A percentile compares a stretch with the other conserved stretches of the same genome.
These are phyloP conservation scores for Phalacrocorax aristotelis DNA, from an alignment of 2,113 vertebrate species.

Conservation along the genomic window DNA sequence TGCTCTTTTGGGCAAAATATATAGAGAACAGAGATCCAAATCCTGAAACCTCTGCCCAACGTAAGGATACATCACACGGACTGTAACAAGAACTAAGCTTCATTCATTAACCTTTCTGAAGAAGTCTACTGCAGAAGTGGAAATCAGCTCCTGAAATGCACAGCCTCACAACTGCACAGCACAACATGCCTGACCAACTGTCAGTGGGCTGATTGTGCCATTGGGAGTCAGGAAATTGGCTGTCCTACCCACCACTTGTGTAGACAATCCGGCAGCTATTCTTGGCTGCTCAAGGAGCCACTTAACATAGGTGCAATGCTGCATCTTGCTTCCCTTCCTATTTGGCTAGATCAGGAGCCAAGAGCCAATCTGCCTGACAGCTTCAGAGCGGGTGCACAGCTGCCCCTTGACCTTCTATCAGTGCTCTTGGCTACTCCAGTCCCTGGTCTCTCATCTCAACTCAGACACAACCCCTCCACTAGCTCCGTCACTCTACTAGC, in stretches of 20 bases:
- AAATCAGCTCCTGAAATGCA: neutral
- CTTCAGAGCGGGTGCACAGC: neutral
- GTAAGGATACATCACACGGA: neutral
- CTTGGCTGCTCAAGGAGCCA: neutral
- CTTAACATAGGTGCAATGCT: neutral
- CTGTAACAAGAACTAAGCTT: neutral
- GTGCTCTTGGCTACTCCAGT: neutral
- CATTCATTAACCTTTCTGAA: neutral
- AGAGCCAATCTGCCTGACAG: neutral
- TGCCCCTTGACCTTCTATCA: neutral
- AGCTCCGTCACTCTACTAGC: neutral
- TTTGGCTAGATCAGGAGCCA: neutral
- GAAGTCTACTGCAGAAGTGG: neutral
- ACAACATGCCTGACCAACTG: neutral
- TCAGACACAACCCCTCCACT: neutral
- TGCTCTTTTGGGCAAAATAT: neutral
- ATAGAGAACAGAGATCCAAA: neutral
- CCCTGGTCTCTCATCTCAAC: neutral
- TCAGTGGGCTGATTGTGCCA: neutral
- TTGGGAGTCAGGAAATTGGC: neutral
- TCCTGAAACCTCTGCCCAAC: neutral
- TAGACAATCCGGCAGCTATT: neutral
- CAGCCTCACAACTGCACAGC: neutral
- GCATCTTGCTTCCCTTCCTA: neutral
- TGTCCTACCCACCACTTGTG: neutral